These are phyloP conservation scores for Hoplostethus atlanticus DNA, from an alignment of 2,797 vertebrate genomes.

Conservation along the genomic window DNA sequence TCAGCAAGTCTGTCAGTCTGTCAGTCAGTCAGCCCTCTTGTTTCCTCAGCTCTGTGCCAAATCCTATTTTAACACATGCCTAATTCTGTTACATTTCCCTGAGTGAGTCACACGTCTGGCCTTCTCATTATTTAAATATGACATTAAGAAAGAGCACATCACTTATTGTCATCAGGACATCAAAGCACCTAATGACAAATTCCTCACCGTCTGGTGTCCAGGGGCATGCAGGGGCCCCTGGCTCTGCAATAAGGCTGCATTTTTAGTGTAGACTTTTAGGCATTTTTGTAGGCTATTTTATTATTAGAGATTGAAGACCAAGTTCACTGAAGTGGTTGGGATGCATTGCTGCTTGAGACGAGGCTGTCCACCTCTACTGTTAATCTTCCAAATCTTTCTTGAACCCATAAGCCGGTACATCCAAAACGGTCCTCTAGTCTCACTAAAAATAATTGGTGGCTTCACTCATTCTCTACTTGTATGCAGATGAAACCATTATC, in stretches of 20 bases:
- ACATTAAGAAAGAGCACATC: slow-evolving; percentile 1
- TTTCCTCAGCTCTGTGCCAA: not conserved
- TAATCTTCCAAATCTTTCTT: not conserved
- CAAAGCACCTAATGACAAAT: not conserved
- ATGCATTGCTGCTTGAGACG: not conserved
- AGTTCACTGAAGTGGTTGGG: slow-evolving; percentile 23
- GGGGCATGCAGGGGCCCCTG: not conserved
- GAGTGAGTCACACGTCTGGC: not conserved
- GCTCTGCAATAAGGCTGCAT: not conserved
- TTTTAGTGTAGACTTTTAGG: not conserved
- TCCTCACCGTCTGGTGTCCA: not conserved
- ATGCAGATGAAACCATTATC: slow-evolving; percentile 24
- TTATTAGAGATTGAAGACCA: not conserved
- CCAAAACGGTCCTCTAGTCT: not conserved
- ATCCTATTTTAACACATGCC: slow-evolving; percentile 2
- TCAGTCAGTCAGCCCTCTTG: slow-evolving; percentile 9
- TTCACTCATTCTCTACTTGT: slow-evolving; percentile 7
- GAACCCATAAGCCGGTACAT: not conserved
- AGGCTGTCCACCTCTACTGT: not conserved
- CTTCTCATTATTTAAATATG: slow-evolving; percentile 10
- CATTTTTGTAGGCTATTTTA: too few relatives aligned
- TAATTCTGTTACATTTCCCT: slow-evolving; percentile 19
- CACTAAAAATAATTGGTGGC: not conserved
- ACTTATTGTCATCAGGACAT: slow-evolving; percentile 14
- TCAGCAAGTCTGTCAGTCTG: not conserved